Evolutionary conservation across 2,113 vertebrate species (phyloP), one percentile per base, ranked within the genome.

Genomic region (Scolopax mira): DNA sequence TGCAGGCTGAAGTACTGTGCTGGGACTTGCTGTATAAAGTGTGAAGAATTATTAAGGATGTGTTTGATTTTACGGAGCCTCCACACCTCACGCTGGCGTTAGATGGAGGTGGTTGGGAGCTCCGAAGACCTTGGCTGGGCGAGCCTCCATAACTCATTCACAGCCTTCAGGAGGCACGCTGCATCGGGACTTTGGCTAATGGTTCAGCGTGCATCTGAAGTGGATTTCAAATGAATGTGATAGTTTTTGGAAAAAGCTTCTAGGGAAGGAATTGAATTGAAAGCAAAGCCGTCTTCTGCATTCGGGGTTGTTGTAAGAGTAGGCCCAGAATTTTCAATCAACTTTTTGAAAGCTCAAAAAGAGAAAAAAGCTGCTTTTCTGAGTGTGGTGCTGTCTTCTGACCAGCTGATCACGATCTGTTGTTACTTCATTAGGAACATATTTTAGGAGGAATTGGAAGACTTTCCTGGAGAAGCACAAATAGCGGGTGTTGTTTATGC

Each of bases 141-240:
- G 78, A 81, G 62, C 41, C 87, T 93, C 81, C 74, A 11, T 24
- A 67, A 48, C 49, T 58, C 37, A 28, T 79, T 78, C 87, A 58
- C 42, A 95, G 79, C 74, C 60, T 90, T 94, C 82, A 77, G 65
- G 55, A 91, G 64, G 62, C 33, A 69, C 31, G 1, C 51, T 44
- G 62, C 25, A 17, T 41, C 13, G 57, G 35, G 49, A 66, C 35
- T 58, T 42, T 42, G 52, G 46, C n/a, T 79, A 37, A 49, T 61
- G 72, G 48, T 66, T 86, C 67, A 81, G 79, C 28, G 4, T 21
- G 72, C 52, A 71, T 58, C 75, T 94, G 21, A 71, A 83, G 77
- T 48, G 82, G 85, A 85, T 91, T 91, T 79, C 92, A 94, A 78
- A 94, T 83, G 37, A 62, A 72, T 74, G 37, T 80, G 79, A 70